phyloP scores from a whole-genome alignment of 2,888 invertebrate genomes.

The Eristalinus aeneus region DNA sequence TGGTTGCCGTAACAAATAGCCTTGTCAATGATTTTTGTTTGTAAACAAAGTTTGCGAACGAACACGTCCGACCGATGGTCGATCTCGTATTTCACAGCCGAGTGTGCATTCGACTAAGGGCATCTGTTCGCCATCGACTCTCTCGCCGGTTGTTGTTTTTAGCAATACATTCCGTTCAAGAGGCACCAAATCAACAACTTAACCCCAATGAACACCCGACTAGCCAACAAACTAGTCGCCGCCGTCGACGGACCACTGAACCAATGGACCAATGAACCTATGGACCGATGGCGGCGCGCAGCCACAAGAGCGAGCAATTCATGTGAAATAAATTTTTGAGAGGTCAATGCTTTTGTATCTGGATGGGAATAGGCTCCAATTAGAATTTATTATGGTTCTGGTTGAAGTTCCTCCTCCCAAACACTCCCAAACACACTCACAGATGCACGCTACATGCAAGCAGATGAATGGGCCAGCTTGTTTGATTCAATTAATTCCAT shows the following conservation, averaged over 20 bases:
- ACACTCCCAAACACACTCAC: neutral
- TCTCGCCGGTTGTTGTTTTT: neutral
- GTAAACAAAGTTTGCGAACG: conserved; percentile 50
- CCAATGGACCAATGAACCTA: neutral
- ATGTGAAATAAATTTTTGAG: conserved; percentile 59
- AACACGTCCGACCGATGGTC: conserved; percentile 13
- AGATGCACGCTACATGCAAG: neutral
- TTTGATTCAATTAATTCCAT: conserved; percentile 67
- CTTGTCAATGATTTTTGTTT: conserved; percentile 41
- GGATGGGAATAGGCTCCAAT: conserved; percentile 64
- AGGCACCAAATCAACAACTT: conserved; percentile 64
- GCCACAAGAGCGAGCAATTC: conserved; percentile 32
- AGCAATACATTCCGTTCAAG: conserved; percentile 36
- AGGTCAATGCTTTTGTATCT: conserved; percentile 63
- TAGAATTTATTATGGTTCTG: conserved; percentile 65
- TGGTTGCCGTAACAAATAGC: conserved; percentile 17
- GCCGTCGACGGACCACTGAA: neutral
- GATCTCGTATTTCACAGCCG: conserved; percentile 40
- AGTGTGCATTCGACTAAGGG: conserved; percentile 8
- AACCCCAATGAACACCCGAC: conserved; percentile 57
- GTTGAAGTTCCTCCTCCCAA: conserved; percentile 35
- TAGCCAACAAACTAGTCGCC: neutral
- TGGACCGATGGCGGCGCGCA: neutral
- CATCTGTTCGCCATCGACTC: conserved; percentile 25
- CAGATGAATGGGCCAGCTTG: conserved; percentile 13